Evolutionary conservation across 2,113 vertebrate genomes (phyloP), one percentile per base, ranked within the genome.

Genomic region (Meriones unguiculatus): DNA sequence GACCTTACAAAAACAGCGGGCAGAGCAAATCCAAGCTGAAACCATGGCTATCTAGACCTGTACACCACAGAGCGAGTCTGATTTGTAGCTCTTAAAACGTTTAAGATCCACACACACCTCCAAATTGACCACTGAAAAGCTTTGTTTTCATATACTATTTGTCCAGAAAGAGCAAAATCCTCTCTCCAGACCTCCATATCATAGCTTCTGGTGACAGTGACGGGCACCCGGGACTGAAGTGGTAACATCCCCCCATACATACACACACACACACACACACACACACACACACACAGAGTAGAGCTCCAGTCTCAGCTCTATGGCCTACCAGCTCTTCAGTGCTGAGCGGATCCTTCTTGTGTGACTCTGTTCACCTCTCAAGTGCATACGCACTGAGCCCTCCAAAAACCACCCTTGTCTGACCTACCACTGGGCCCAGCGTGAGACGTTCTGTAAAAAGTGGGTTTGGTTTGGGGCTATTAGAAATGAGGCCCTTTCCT

Each of bases 1-100:
- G 92, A 97, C 96, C 96, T 97, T 96, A 84, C 82, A 91, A 50
- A 93, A 75, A 73, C 54, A 64, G 57, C 5, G 13, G 41, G 38
- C 3, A 7, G 70, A 76, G 67, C 85, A 85, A 12, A 73, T 92
- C 77, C 82, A 77, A 73, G 28, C 38, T 18, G 24, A 8, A 25
- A 52, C 24, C 62, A 0, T 76, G 18, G 46, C 18, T 35, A 65
- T 30, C 88, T 76, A 75, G 41, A 87, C 38, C 62, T 67, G 38
- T 20, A 12, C 24, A 65, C 28, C 10, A 32, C 62, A 67, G 9
- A 50, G 64, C 1, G 7, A 18, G 10, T 86, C 38, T 69, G 32
- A 35, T 15, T 46, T 15, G 1, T 30, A 76, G 80, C 38, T 67
- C 91, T 78, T 62, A 78, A 77, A 86, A 87, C 13, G n/a, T 30